Percentiles rank a stretch among this genome's conserved stretches.
Conservation (phyloP, 1,140 invertebrate species). For the Thereuonema tuberculata region DNA sequence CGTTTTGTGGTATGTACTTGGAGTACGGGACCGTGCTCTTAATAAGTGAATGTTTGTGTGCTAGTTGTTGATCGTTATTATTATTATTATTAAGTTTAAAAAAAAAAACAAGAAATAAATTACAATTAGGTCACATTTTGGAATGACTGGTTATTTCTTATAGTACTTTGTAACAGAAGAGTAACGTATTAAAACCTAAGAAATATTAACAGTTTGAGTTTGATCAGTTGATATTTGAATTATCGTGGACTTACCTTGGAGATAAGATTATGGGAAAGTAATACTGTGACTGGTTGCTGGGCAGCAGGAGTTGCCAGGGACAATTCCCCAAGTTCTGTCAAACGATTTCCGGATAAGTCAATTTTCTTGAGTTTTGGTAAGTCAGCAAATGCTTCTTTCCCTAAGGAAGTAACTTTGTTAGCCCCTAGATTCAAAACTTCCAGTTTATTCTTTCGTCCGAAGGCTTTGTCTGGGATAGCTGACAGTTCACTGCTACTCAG, state of each 20-base stretch:
- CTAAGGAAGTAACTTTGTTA: neutral
- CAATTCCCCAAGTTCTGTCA: conserved; percentile 1
- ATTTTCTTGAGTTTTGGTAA: neutral
- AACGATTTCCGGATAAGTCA: neutral
- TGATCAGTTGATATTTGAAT: too few relatives aligned
- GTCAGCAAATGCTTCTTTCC: neutral
- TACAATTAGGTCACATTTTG: conserved; percentile 7
- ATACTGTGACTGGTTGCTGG: neutral
- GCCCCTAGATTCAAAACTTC: neutral
- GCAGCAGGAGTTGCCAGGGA: neutral
- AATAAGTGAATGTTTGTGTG: too few relatives aligned
- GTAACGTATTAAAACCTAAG: too few relatives aligned
- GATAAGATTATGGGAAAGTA: neutral
- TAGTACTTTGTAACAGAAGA: too few relatives aligned
- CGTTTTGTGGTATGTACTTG: too few relatives aligned
- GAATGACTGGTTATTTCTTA: too few relatives aligned
- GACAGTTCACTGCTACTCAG: neutral
- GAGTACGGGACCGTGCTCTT: too few relatives aligned
- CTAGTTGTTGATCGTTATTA: too few relatives aligned
- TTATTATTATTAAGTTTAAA: too few relatives aligned
- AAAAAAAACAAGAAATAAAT: conserved; percentile 16
- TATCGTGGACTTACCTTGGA: neutral
- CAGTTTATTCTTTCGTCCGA: neutral
- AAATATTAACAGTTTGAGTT: too few relatives aligned
- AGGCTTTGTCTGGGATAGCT: neutral